Base-by-base conservation (phyloP, 2,797 vertebrate species). In the Buceros bicornis region DNA sequence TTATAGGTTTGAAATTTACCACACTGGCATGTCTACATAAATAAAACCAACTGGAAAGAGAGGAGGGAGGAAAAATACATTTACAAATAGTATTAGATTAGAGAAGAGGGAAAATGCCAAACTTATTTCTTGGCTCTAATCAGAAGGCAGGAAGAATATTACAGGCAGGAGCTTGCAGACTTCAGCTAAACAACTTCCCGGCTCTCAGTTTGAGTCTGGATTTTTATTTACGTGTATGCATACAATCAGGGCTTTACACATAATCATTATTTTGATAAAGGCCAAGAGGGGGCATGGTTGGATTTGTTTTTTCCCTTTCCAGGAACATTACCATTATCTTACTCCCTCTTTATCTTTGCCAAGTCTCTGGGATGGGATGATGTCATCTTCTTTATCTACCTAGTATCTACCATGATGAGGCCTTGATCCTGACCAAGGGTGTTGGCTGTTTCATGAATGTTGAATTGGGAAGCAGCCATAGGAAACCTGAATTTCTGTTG, bases 1-100 rank as follows among this genome's bases (percentile, higher is more conserved):
- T 98, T 97, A 97, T 53, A 95, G 92, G 88, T 91, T 92, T 97
- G 97, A 97, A 97, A 95, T 96, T 91, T 96, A 90, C 94, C 90
- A 86, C 74, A 42, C 58, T 95, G 95, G 66, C 78, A 94, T 88
- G 95, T 95, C 94, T 94, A 94, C 90, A 70, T 96, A 98, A 98
- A 96, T 97, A 97, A 95, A 97, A 95, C 79, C 84, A 93, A 97
- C 93, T 96, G 96, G 93, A 96, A 96, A 95, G 83, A 93, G 79
- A 93, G 77, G 61, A 90, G 77, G 78, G 54, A 79, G 5, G 47
- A 82, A 94, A 91, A 96, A 83, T 2, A 25, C 81, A 71, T 97
- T 96, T 95, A 96, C 87, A 96, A 97, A 93, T 90, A 94, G 76
- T 50, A 79, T 72, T 73, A 90, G 58, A 79, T 97, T 93, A 95